Evolutionary conservation across 2,797 vertebrate species (phyloP).

Genomic region (Fringilla coelebs): DNA sequence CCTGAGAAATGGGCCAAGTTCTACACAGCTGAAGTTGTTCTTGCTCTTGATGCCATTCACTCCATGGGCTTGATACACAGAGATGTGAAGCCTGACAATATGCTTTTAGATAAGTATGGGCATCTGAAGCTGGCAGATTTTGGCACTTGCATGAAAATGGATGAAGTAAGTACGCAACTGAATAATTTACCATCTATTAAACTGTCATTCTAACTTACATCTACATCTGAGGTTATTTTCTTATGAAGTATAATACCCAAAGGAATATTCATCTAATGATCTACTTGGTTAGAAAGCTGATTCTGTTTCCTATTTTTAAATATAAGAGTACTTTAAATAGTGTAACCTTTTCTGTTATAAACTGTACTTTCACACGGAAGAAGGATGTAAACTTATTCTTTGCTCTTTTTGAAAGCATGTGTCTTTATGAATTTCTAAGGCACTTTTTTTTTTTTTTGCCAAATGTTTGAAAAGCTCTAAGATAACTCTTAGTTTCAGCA

Average conservation of each 20-base stretch:
- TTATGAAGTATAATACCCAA: neutral
- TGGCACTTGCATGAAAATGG: slow-evolving; percentile 99
- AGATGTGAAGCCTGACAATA: slow-evolving; percentile 98
- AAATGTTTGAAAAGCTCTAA: neutral
- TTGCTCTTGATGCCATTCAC: slow-evolving; percentile 97
- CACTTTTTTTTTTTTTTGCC: neutral
- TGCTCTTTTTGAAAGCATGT: neutral
- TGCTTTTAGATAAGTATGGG: slow-evolving; percentile 92
- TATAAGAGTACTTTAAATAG: neutral
- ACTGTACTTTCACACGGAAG: neutral
- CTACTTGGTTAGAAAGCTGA: neutral
- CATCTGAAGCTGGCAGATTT: slow-evolving; percentile 98
- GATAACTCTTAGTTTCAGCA: neutral
- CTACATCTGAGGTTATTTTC: neutral
- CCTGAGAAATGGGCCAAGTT: slow-evolving; percentile 99
- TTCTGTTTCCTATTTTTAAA: neutral
- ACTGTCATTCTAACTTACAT: neutral
- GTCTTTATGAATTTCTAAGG: neutral
- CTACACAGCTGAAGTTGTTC: slow-evolving; percentile 97
- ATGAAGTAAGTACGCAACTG: slow-evolving; percentile 83
- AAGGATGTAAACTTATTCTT: neutral
- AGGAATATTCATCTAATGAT: neutral
- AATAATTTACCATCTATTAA: neutral
- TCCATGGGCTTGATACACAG: slow-evolving; percentile 99
- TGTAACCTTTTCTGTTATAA: neutral